Base-by-base conservation (phyloP, 2,113 vertebrate genomes). In the Gambusia holbrooki region DNA sequence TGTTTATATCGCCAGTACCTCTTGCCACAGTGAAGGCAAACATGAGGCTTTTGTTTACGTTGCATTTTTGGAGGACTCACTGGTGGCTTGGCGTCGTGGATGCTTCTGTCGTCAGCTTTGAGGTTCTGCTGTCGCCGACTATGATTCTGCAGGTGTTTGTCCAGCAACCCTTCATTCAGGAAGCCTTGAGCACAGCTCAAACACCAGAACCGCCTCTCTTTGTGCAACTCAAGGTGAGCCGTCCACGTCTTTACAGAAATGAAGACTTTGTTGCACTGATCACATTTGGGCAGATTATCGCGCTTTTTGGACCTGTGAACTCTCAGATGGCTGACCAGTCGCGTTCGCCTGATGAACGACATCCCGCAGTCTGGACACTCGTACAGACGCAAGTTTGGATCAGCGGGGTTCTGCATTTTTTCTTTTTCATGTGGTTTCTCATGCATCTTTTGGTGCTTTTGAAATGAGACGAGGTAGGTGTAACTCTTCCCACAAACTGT, bases 401-500 rank as follows among this genome's bases (percentile, higher is more conserved):
- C 37, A 5, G 1, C 3, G 27, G 4, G 62, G 22, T 0, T 11
- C 27, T 7, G 64, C 25, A 0, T 9, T 30, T 33, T 28, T 9
- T 1, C 3, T 0, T 0, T 0, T 1, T 40, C 0, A 3, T 2
- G 0, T 4, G 5, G 0, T 0, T 22, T 25, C 11, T 76, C 42
- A 1, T 94, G 90, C 28, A 67, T 17, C 58, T 27, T 76, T 35
- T 74, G 82, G 76, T 95, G 93, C 77, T 93, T 94, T 35, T 13
- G 40, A 69, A 87, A 94, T 2, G 93, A 90, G 45, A 82, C 64
- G 5, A 81, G 45, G 62, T 92, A 95, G 0, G 35, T 72, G 17
- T 94, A 94, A 17, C 72, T 45, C 69, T 94, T 94, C 8, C 91
- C 93, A 64, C 94, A 94, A 25, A 84, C 14, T 0, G 5, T 33